Evolutionary conservation across 2,888 invertebrate species (phyloP).

Genomic region (Zaprionus obscuricornis): DNA sequence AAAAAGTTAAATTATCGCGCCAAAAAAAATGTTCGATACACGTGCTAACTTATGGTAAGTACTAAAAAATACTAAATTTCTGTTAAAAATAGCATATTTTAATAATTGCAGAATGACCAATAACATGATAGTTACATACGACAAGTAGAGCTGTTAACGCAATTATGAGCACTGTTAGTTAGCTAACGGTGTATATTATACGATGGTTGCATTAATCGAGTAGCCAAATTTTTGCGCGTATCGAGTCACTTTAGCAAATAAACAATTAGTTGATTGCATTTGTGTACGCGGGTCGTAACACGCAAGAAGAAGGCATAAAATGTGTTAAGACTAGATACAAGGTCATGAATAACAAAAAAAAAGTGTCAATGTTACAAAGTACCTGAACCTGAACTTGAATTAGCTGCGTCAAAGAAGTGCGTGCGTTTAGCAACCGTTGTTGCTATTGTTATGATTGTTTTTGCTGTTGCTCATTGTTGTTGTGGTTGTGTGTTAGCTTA

Average conservation of each 20-base stretch:
- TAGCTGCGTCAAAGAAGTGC: constrained; percentile 28
- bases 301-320: constrained; percentile 27
- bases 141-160: too few species aligned
- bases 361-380: constrained; percentile 28
- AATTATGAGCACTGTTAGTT: too few species aligned
- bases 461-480: constrained; percentile 16
- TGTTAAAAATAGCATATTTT: too few species aligned
- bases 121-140: too few species aligned
- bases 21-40: too few species aligned
- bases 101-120: too few species aligned
- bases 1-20: too few species aligned
- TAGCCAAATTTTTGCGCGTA: constrained; percentile 6
- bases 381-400: constrained; percentile 63
- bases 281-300: constrained; percentile 29
- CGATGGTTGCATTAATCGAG: constrained; percentile 27
- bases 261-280: constrained; percentile 39
- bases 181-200: neutral
- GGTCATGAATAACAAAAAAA: constrained; percentile 18
- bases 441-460: too few species aligned
- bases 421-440: constrained; percentile 6
- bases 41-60: too few species aligned
- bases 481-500: constrained; percentile 33
- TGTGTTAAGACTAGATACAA: constrained; percentile 44
- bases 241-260: constrained; percentile 39
- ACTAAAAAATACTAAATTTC: too few species aligned